Percentiles rank a stretch among this genome's conserved stretches.
phyloP scores from a whole-genome alignment of 2,797 vertebrate species.

The Pangasius larnaudii region DNA sequence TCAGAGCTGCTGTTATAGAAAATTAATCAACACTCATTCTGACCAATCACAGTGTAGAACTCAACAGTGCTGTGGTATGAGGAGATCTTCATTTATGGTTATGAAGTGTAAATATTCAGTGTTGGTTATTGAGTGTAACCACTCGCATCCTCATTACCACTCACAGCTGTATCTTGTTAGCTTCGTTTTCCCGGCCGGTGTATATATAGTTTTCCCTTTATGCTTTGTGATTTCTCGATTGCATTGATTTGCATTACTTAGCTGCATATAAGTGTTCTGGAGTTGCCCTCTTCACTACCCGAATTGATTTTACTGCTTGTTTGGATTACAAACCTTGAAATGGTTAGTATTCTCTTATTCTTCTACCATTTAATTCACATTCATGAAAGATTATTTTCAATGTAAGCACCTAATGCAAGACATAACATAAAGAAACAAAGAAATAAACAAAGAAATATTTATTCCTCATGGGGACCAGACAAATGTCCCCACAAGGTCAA shows the following conservation, averaged over 20 bases:
- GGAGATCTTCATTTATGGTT: neutral
- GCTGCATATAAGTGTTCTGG: neutral
- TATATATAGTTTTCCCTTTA: conserved; percentile 1
- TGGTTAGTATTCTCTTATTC: neutral
- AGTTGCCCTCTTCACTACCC: neutral
- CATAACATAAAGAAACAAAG: neutral
- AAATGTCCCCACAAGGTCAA: neutral
- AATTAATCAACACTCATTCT: neutral
- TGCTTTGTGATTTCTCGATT: neutral
- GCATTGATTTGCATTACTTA: conserved; percentile 29
- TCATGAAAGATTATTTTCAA: neutral
- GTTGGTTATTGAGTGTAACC: neutral
- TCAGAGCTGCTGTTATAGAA: neutral
- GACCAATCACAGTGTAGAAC: neutral
- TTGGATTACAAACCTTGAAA: neutral
- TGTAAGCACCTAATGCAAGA: neutral
- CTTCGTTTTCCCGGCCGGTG: neutral
- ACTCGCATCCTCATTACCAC: neutral
- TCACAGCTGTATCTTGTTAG: conserved; percentile 14
- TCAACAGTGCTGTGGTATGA: neutral
- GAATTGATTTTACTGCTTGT: neutral
- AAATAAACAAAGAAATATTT: neutral
- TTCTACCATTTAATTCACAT: neutral
- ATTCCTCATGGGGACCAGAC: neutral
- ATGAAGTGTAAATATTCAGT: neutral